A percentile compares a stretch with the other conserved stretches of the same genome.
These are phyloP conservation scores for Fissipunctia ypsillon DNA, from an alignment of 2,888 invertebrate genomes.

Conservation along the genomic window DNA sequence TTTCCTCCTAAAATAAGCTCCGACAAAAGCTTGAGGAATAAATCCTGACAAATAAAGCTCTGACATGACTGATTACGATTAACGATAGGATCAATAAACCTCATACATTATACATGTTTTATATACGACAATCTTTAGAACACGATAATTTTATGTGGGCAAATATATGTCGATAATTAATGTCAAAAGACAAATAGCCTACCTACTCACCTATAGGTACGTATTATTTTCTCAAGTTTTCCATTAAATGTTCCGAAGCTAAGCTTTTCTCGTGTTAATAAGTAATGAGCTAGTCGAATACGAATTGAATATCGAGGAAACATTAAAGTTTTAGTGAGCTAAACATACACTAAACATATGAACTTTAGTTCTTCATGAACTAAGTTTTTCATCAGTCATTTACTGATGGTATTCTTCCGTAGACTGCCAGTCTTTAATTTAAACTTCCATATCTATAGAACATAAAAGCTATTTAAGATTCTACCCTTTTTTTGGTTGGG, in stretches of 20 bases:
- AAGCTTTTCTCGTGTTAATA: constrained; percentile 24
- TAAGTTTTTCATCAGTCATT: neutral
- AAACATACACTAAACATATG: neutral
- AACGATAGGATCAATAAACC: constrained; percentile 11
- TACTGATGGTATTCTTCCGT: neutral
- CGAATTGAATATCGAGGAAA: constrained; percentile 12
- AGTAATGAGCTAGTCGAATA: constrained; percentile 11
- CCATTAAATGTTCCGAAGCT: neutral
- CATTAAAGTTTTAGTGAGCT: constrained; percentile 9
- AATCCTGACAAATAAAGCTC: constrained; percentile 15
- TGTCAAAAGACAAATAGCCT: neutral
- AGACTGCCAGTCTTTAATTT: neutral
- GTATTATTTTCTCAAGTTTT: neutral
- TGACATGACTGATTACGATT: constrained; percentile 20
- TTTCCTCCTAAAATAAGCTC: constrained; percentile 3
- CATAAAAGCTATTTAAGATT: no score
- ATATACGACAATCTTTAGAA: neutral
- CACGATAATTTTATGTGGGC: neutral
- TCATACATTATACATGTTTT: constrained; percentile 9
- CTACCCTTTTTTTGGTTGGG: no score
- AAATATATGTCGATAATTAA: neutral
- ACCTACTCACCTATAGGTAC: neutral
- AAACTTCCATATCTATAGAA: neutral
- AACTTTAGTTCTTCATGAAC: neutral
- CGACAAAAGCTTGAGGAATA: constrained; percentile 14